Evolutionary conservation across 2,797 vertebrate genomes (phyloP).

Genomic region (Leptodactylus fallax): DNA sequence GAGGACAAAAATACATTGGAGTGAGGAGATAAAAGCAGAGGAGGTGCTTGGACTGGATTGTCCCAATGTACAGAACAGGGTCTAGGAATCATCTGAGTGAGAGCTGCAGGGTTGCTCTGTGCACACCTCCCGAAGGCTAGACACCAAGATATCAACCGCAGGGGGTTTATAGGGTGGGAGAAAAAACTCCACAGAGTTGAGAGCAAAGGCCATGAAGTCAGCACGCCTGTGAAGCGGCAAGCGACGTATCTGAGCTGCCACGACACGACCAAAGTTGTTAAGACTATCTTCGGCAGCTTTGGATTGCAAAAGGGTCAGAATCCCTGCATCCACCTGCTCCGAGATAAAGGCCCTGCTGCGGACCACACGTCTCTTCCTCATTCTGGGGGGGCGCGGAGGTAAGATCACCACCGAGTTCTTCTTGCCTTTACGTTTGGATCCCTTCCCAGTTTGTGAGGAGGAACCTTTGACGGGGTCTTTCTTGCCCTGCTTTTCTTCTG

Average conservation of each 20-base stretch:
- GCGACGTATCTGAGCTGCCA: conserved; percentile 1
- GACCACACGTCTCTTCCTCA: conserved; percentile 14
- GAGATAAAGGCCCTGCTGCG: conserved; percentile 15
- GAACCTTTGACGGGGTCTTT: background rate
- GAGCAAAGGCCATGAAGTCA: conserved; percentile 17
- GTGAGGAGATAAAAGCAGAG: background rate
- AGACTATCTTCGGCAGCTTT: background rate
- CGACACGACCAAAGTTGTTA: background rate
- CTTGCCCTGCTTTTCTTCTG: background rate
- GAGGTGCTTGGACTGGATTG: background rate
- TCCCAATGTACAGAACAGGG: background rate
- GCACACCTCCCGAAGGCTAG: background rate
- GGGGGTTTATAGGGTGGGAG: background rate
- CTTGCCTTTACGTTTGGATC: conserved; percentile 12
- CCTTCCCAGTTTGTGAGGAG: background rate
- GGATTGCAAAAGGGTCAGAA: background rate
- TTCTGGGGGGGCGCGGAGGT: background rate
- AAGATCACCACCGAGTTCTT: conserved; percentile 21
- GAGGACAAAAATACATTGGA: background rate
- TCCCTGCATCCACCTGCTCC: conserved; percentile 18
- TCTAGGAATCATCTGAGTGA: background rate
- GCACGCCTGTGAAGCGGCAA: background rate
- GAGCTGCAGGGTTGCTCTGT: background rate
- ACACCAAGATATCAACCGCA: background rate
- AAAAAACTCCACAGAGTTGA: conserved; percentile 14